Evolutionary conservation across 2,888 invertebrate species (phyloP).

Genomic region (Galerucella calmariensis): DNA sequence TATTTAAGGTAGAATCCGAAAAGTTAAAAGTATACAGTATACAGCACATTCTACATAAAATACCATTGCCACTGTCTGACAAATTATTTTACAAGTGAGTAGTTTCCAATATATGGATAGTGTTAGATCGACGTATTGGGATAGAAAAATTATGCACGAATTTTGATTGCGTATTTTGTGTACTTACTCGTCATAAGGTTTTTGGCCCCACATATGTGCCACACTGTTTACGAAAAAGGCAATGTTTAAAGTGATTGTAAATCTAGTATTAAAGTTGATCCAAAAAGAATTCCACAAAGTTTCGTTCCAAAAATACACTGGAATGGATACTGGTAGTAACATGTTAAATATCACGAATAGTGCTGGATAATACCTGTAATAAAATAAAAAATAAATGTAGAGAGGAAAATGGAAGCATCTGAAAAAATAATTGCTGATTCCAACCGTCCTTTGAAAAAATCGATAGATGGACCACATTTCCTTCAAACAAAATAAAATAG

Average conservation of each 20-base stretch:
- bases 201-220: constrained; percentile 93
- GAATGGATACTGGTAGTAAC: constrained; percentile 80
- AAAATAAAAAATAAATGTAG: neutral
- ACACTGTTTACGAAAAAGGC: constrained; percentile 96
- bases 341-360: constrained; percentile 79
- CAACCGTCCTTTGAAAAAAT: too few species aligned
- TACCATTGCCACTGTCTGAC: too few species aligned
- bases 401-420: neutral
- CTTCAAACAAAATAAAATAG: too few species aligned
- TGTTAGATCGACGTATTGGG: too few species aligned
- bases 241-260: constrained; percentile 86
- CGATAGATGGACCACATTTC: too few species aligned
- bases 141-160: too few species aligned
- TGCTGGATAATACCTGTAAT: constrained; percentile 75
- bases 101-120: too few species aligned
- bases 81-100: too few species aligned
- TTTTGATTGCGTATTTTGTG: neutral
- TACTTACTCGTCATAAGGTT: constrained; percentile 87
- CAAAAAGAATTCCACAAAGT: constrained; percentile 81
- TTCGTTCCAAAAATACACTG: constrained; percentile 88
- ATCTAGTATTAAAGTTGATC: constrained; percentile 83
- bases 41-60: too few species aligned
- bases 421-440: too few species aligned
- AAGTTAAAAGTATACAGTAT: too few species aligned
- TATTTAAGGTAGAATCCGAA: too few species aligned